Percentiles rank a stretch among this genome's conserved stretches.
Conservation (phyloP, 2,113 vertebrate genomes). For the Zosterops borbonicus region DNA sequence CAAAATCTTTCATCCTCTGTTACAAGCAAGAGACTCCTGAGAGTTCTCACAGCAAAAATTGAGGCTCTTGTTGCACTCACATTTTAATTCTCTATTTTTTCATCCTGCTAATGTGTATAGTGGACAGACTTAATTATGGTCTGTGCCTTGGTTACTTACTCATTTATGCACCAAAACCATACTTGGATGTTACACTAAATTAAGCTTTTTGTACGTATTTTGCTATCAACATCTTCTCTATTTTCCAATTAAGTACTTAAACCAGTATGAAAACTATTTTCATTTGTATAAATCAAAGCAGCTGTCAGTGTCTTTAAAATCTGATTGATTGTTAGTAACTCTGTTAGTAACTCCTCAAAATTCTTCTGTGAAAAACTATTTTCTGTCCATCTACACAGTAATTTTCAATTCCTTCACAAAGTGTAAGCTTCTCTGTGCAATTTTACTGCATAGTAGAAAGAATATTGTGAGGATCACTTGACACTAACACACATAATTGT, state of each 20-base stretch:
- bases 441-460: not conserved
- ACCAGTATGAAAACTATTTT: not conserved
- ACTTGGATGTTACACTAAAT: not conserved
- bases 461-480: not conserved
- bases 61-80: not conserved
- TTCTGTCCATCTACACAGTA: not conserved
- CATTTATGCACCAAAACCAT: not conserved
- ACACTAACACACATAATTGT: not conserved
- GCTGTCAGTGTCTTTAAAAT: not conserved
- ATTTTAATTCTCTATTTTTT: not conserved
- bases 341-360: not conserved
- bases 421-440: not conserved
- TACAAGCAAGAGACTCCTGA: not conserved
- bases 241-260: not conserved
- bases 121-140: not conserved
- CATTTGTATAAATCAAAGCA: not conserved
- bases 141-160: not conserved
- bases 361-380: not conserved
- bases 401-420: not conserved
- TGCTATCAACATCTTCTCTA: not conserved
- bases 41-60: not conserved
- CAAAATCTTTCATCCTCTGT: not conserved
- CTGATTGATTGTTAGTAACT: not conserved
- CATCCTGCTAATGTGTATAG: not conserved
- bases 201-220: not conserved